Percentiles rank a stretch among this genome's conserved stretches.
These are phyloP conservation scores for Castor canadensis DNA, from an alignment of 2,113 vertebrate species.

Conservation along the genomic window DNA sequence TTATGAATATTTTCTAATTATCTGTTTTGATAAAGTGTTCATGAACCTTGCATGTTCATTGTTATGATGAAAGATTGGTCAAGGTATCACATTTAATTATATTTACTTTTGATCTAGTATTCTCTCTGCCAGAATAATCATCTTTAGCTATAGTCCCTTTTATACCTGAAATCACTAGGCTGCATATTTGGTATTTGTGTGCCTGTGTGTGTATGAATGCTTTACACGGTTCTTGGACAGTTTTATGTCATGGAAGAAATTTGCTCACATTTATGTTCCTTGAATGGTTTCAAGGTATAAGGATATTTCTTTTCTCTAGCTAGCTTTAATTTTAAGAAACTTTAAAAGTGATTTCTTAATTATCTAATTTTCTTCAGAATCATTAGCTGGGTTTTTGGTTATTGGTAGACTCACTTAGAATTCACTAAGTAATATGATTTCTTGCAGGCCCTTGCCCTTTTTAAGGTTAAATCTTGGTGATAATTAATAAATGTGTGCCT, in stretches of 20 bases:
- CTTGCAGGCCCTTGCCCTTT: background rate
- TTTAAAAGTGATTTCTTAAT: slow-evolving; percentile 60
- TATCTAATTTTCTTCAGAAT: slow-evolving; percentile 48
- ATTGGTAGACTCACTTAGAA: background rate
- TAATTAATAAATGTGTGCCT: slow-evolving; percentile 57
- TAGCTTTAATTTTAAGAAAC: slow-evolving; percentile 39
- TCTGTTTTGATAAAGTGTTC: slow-evolving; percentile 17
- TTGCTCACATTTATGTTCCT: background rate
- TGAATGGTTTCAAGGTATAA: slow-evolving; percentile 27
- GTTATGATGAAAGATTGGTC: slow-evolving; percentile 10
- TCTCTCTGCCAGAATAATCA: slow-evolving; percentile 21
- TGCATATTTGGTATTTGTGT: background rate
- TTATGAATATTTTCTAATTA: background rate
- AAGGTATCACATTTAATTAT: slow-evolving; percentile 31
- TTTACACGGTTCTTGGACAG: slow-evolving; percentile 2
- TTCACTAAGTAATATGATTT: slow-evolving; percentile 20
- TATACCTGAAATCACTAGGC: slow-evolving; percentile 31
- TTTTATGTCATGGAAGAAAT: slow-evolving; percentile 51
- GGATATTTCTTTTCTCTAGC: slow-evolving; percentile 32
- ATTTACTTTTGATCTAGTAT: slow-evolving; percentile 49
- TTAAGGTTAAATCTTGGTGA: slow-evolving; percentile 52
- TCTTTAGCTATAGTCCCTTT: slow-evolving; percentile 52
- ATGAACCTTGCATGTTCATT: slow-evolving; percentile 19
- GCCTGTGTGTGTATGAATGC: background rate
- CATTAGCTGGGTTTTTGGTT: slow-evolving; percentile 54